phyloP scores from a whole-genome alignment of 2,113 vertebrate species.

The Indicator indicator region DNA sequence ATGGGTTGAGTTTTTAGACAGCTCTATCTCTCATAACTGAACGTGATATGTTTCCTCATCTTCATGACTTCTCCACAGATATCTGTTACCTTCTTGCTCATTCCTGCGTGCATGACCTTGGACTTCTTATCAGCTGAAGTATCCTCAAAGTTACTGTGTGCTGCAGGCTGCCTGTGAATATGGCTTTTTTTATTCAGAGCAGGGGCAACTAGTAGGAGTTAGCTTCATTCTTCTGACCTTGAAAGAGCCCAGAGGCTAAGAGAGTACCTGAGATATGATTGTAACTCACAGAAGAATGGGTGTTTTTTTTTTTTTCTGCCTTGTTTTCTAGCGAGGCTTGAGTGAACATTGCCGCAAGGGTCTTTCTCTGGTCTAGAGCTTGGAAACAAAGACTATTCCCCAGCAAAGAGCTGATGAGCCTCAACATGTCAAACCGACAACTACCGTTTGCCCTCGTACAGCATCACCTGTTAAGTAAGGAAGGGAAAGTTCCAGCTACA shows the following conservation, averaged over 20 bases:
- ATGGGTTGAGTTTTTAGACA: background rate
- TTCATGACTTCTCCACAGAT: background rate
- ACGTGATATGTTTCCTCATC: background rate
- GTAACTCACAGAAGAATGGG: background rate
- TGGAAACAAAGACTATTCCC: background rate
- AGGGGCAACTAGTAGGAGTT: background rate
- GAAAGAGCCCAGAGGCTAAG: conserved; percentile 7
- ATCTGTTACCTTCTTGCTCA: background rate
- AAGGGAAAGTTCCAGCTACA: conserved; percentile 60
- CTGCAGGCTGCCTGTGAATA: background rate
- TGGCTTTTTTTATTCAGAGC: background rate
- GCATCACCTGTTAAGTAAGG: conserved; percentile 41
- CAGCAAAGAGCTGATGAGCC: conserved; percentile 24
- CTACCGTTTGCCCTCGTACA: background rate
- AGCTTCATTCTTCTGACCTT: background rate
- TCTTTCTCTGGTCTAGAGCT: conserved; percentile 25
- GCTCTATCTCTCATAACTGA: background rate
- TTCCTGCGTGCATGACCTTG: background rate
- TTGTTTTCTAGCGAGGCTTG: background rate
- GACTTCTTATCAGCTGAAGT: background rate
- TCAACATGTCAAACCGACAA: background rate
- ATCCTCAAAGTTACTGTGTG: background rate
- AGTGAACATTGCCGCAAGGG: background rate
- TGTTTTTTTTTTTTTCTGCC: background rate
- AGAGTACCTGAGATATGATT: background rate